Conservation (phyloP, 2,888 invertebrate genomes). For the Brenthis daphne region DNA sequence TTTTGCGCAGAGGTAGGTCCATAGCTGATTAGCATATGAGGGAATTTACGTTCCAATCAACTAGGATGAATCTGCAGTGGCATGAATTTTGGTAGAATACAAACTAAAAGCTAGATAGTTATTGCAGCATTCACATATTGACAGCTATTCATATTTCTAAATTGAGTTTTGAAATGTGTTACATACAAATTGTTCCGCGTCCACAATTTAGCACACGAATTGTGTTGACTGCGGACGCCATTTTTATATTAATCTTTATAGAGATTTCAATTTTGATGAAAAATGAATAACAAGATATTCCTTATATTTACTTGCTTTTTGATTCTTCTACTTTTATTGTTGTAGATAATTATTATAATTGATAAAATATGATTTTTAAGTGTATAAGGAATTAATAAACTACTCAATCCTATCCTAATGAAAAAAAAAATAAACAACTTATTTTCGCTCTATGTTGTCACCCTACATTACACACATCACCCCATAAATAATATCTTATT, state of each 20-base stretch:
- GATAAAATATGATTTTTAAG: too few relatives aligned
- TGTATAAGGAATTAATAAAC: too few relatives aligned
- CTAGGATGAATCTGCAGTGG: conserved; percentile 33
- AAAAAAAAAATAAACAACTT: too few relatives aligned
- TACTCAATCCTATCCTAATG: too few relatives aligned
- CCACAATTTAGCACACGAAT: not conserved
- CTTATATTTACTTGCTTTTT: too few relatives aligned
- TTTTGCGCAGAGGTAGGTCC: conserved; percentile 17
- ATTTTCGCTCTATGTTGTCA: too few relatives aligned
- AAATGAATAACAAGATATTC: too few relatives aligned
- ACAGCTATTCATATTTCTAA: conserved; percentile 22
- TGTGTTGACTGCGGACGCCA: not conserved
- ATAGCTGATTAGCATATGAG: conserved; percentile 38
- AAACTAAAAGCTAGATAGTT: conserved; percentile 14
- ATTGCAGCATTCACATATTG: conserved; percentile 20
- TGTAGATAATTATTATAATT: too few relatives aligned
- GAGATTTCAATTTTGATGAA: too few relatives aligned
- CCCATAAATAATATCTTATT: too few relatives aligned
- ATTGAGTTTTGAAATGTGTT: conserved; percentile 21
- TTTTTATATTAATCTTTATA: not conserved
- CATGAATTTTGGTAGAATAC: conserved; percentile 24
- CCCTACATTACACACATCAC: too few relatives aligned
- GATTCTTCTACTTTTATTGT: too few relatives aligned
- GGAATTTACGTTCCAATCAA: conserved; percentile 39
- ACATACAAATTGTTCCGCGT: not conserved